Evolutionary conservation across 1,140 invertebrate species (phyloP).

Genomic region (Aethina tumida): DNA sequence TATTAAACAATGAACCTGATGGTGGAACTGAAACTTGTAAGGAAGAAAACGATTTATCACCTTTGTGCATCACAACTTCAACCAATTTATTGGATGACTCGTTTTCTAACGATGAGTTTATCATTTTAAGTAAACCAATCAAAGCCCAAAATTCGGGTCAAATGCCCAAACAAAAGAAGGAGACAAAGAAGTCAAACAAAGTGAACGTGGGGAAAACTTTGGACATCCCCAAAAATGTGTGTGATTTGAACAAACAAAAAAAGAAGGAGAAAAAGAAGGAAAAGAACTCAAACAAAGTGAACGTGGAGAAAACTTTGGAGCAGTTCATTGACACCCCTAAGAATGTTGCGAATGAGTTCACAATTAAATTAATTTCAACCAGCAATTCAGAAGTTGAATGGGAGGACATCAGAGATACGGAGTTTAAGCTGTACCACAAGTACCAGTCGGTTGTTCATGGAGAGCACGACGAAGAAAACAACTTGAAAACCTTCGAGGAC

Average conservation of each 20-base stretch:
- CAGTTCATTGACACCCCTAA: slow-evolving; percentile 57
- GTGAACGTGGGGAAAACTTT: not conserved
- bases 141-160: too few relatives aligned
- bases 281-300: too few relatives aligned
- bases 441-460: slow-evolving; percentile 83
- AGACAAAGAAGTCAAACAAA: too few relatives aligned
- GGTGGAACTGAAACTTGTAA: not conserved
- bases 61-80: not conserved
- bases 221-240: slow-evolving; percentile 46
- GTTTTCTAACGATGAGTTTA: too few relatives aligned
- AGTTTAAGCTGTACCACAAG: slow-evolving; percentile 61
- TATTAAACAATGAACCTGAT: too few relatives aligned
- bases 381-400: too few relatives aligned
- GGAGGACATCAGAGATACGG: slow-evolving; percentile 50
- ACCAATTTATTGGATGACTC: not conserved
- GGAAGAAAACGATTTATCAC: too few relatives aligned
- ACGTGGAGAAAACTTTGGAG: slow-evolving; percentile 58
- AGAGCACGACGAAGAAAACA: slow-evolving; percentile 48
- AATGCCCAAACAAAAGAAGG: too few relatives aligned
- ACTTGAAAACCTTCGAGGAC: slow-evolving; percentile 57
- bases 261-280: slow-evolving; percentile 43
- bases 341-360: slow-evolving; percentile 58
- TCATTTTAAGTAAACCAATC: too few relatives aligned
- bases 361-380: too few relatives aligned
- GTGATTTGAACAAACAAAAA: too few relatives aligned